phyloP scores from a whole-genome alignment of 2,888 invertebrate genomes.

The Zaprionus obscuricornis region DNA sequence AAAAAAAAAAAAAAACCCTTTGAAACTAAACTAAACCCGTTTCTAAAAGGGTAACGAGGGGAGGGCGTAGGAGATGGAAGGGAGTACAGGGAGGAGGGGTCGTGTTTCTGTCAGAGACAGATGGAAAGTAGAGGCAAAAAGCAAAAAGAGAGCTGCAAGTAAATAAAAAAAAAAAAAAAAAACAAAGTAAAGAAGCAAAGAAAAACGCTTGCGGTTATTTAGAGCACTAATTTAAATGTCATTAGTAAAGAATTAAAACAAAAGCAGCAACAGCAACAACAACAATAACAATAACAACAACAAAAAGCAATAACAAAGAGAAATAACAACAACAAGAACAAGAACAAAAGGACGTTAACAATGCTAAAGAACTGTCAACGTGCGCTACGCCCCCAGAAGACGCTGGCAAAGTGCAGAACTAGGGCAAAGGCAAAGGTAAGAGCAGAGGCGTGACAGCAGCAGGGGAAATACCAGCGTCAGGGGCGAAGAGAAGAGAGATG shows the following conservation, averaged over 20 bases:
- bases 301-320: slow-evolving; percentile 13
- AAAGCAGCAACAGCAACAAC: slow-evolving; percentile 29
- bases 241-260: slow-evolving; percentile 75
- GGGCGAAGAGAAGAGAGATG: too few species aligned
- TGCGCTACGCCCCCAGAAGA: slow-evolving; percentile 38
- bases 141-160: slow-evolving; percentile 35
- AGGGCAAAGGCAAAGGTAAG: slow-evolving; percentile 17
- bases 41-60: too few species aligned
- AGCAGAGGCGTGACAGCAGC: slow-evolving; percentile 32
- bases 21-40: too few species aligned
- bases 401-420: not conserved
- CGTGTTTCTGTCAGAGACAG: slow-evolving; percentile 16
- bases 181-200: slow-evolving; percentile 1
- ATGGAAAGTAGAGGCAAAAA: slow-evolving; percentile 29
- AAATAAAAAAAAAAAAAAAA: slow-evolving; percentile 41
- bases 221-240: slow-evolving; percentile 79
- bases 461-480: slow-evolving; percentile 8
- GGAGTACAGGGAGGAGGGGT: too few species aligned
- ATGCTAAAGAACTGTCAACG: slow-evolving; percentile 53
- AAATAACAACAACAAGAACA: slow-evolving; percentile 2
- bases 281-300: slow-evolving; percentile 17
- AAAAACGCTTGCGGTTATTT: slow-evolving; percentile 56
- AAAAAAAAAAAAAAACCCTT: too few species aligned
- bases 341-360: slow-evolving; percentile 26
- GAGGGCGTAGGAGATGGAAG: too few species aligned